Evolutionary conservation across 2,888 invertebrate genomes (phyloP), one percentile per base, ranked within the genome.

Genomic region (Eupithecia pulchellata): DNA sequence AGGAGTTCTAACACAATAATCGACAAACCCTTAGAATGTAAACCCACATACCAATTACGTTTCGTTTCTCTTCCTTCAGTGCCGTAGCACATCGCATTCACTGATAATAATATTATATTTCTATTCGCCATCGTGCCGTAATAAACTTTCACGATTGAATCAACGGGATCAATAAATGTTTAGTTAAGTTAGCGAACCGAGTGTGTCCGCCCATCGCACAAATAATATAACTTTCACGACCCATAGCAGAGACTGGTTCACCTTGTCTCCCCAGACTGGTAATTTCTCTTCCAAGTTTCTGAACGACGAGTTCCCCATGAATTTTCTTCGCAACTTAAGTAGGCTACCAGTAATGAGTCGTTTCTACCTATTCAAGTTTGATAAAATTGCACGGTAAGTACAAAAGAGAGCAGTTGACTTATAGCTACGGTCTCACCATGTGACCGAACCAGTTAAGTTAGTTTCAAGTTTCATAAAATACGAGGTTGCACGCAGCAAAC

Each of bases 281-380:
- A 89, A 90, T 92, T 92, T 93, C 92, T 89, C 92, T 83, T 68
- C 75, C 79, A 80, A 81, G 76, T 81, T 81, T 86, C 88, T 86
- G 85, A 86, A 86, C 83, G 82, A 4, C 52, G 83, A 80, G 82
- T 88, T 47, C 87, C 89, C 87, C 82, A 82, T 84, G 82, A 84
- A 88, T 90, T 93, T 91, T 93, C 91, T 92, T 92, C 91, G 83
- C 89, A 88, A 86, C 80, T 82, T 83, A 90, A 85, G 89, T 93
- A 86, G 91, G 92, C 85, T 89, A 89, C 84, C 80, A 81, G 85
- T 89, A 91, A 91, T 86, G 85, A 89, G 82, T 79, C 84, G 87
- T 92, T 92, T 93, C 90, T 87, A 60, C 86, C 84, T 84, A 83
- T 86, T 84, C 84, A 83, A 84, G 85, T 85, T 87, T 84, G 81